phyloP scores from a whole-genome alignment of 2,113 vertebrate genomes.

The Capreolus pygargus region DNA sequence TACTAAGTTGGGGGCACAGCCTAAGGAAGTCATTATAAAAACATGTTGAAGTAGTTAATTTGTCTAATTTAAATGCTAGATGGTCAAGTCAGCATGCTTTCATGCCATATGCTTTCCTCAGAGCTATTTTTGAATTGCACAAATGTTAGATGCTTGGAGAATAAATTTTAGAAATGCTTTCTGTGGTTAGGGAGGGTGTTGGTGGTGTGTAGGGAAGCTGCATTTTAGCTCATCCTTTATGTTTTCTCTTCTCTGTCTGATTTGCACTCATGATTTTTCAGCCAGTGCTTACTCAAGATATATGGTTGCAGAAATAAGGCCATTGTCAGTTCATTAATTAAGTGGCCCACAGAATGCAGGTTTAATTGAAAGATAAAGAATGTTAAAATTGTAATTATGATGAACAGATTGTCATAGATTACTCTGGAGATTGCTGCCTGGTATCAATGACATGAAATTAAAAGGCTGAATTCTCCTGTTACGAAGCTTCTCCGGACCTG shows the following conservation, averaged over 20 bases:
- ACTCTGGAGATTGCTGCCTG: not conserved
- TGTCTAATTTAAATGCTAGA: conserved; percentile 23
- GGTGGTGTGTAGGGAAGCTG: not conserved
- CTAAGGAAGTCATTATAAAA: not conserved
- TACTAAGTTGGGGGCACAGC: not conserved
- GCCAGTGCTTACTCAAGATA: not conserved
- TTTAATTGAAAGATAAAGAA: not conserved
- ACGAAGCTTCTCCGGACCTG: not conserved
- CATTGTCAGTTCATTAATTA: not conserved
- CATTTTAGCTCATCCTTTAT: not conserved
- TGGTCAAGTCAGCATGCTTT: conserved; percentile 12
- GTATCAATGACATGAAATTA: not conserved
- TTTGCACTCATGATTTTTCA: not conserved
- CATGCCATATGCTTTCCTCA: conserved; percentile 42
- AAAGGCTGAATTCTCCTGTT: not conserved
- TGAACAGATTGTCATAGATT: not conserved
- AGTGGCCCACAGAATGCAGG: not conserved
- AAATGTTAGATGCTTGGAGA: conserved; percentile 46
- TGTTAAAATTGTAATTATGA: conserved; percentile 13
- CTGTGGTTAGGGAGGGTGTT: not conserved
- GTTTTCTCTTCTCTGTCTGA: not conserved
- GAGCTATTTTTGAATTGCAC: conserved; percentile 55
- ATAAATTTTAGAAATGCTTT: conserved; percentile 40
- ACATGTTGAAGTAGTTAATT: conserved; percentile 25
- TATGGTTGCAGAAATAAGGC: not conserved